Conservation (phyloP, 2,888 invertebrate species). For the Linnaemya vulpina region DNA sequence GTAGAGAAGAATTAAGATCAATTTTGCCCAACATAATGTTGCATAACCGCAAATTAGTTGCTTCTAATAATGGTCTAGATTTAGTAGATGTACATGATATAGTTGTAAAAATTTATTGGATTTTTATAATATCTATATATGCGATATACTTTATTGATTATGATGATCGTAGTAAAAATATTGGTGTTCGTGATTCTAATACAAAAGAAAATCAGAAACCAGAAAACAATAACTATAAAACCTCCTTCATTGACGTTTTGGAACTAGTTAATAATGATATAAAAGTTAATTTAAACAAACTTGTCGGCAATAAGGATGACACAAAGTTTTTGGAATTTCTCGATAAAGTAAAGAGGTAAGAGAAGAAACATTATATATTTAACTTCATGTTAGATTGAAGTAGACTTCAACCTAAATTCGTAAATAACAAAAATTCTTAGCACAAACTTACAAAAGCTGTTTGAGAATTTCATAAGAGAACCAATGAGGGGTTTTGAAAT, state of each 20-base stretch:
- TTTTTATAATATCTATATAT: constrained; percentile 81
- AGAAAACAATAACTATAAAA: not conserved
- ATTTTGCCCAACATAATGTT: constrained; percentile 81
- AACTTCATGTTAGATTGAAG: too few relatives aligned
- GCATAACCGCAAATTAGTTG: constrained; percentile 81
- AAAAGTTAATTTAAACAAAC: constrained; percentile 77
- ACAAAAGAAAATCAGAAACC: not conserved
- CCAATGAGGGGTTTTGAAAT: too few relatives aligned
- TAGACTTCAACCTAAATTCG: too few relatives aligned
- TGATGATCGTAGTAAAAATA: constrained; percentile 66
- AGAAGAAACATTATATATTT: not conserved
- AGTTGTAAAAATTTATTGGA: constrained; percentile 82
- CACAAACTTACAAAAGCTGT: too few relatives aligned
- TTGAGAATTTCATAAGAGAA: too few relatives aligned
- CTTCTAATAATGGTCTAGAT: constrained; percentile 79
- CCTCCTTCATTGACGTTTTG: constrained; percentile 77
- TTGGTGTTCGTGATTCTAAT: not conserved
- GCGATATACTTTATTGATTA: constrained; percentile 81
- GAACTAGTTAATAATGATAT: constrained; percentile 80
- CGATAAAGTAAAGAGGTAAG: constrained; percentile 77
- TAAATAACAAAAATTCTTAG: too few relatives aligned
- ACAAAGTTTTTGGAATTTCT: constrained; percentile 81
- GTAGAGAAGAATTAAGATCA: constrained; percentile 80
- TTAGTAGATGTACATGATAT: constrained; percentile 80
- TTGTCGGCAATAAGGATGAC: constrained; percentile 80